These are phyloP conservation scores for Cirrhinus molitorella DNA, from an alignment of 2,797 vertebrate species.

Conservation along the genomic window DNA sequence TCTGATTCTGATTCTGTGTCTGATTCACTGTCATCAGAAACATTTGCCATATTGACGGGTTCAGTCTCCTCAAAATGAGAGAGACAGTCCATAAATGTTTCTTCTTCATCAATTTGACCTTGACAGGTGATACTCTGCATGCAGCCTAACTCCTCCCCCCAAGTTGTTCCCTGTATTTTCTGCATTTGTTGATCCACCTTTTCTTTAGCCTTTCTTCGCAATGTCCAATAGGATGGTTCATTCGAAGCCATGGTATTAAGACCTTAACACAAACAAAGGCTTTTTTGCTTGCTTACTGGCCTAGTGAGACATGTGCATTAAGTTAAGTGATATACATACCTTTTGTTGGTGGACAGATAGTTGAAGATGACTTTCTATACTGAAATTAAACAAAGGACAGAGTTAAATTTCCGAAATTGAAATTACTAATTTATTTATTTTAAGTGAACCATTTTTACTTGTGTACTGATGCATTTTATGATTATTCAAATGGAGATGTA, in stretches of 20 bases:
- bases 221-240: slow-evolving; percentile 3
- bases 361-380: too few species aligned
- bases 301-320: not conserved
- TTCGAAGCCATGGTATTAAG: not conserved
- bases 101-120: not conserved
- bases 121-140: not conserved
- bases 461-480: too few species aligned
- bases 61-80: not conserved
- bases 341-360: not conserved
- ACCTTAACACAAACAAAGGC: not conserved
- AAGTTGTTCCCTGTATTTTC: not conserved
- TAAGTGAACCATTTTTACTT: too few species aligned
- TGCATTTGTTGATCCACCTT: not conserved
- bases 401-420: too few species aligned
- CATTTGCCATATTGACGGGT: not conserved
- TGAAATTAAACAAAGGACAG: too few species aligned
- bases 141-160: not conserved
- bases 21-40: not conserved
- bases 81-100: not conserved
- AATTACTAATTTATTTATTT: too few species aligned
- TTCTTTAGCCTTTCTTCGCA: not conserved
- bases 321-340: not conserved
- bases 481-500: too few species aligned
- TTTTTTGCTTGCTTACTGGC: not conserved
- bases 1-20: too few species aligned